phyloP scores from a whole-genome alignment of 2,888 invertebrate genomes.

The Agriopis leucophaearia region DNA sequence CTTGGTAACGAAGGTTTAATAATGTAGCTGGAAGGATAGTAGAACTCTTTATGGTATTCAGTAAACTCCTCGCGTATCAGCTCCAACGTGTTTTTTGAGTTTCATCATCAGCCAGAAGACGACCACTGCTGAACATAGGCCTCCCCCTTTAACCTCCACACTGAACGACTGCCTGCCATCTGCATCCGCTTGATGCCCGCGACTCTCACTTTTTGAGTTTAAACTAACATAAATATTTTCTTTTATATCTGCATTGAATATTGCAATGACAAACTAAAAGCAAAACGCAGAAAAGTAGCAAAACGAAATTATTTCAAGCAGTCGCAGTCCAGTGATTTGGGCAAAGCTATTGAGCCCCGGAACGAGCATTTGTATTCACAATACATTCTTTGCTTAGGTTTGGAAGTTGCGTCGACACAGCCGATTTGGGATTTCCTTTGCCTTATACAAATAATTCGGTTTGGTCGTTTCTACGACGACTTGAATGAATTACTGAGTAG shows the following conservation, averaged over 20 bases:
- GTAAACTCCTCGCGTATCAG: no score
- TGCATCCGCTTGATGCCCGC: no score
- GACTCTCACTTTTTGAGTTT: no score
- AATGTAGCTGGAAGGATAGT: no score
- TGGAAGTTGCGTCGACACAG: conserved; percentile 54
- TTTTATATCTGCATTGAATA: neutral
- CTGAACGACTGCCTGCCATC: no score
- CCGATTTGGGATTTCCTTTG: conserved; percentile 35
- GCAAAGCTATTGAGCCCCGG: conserved; percentile 53
- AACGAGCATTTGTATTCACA: conserved; percentile 60
- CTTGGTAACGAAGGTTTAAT: no score
- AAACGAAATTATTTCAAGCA: conserved; percentile 52
- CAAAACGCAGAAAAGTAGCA: conserved; percentile 40
- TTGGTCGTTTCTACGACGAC: conserved; percentile 15
- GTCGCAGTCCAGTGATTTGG: conserved; percentile 56
- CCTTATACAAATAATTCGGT: conserved; percentile 36
- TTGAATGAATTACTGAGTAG: conserved; percentile 23
- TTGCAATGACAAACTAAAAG: conserved; percentile 19
- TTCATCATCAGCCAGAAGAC: no score
- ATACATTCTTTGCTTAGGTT: conserved; percentile 55
- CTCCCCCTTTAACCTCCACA: no score
- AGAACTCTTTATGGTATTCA: no score
- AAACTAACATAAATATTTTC: neutral
- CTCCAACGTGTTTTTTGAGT: no score
- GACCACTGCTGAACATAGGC: no score